A percentile compares a stretch with the other conserved stretches of the same genome.
Evolutionary conservation across 2,797 vertebrate species (phyloP).

Genomic region (Neopelma chrysocephalum): DNA sequence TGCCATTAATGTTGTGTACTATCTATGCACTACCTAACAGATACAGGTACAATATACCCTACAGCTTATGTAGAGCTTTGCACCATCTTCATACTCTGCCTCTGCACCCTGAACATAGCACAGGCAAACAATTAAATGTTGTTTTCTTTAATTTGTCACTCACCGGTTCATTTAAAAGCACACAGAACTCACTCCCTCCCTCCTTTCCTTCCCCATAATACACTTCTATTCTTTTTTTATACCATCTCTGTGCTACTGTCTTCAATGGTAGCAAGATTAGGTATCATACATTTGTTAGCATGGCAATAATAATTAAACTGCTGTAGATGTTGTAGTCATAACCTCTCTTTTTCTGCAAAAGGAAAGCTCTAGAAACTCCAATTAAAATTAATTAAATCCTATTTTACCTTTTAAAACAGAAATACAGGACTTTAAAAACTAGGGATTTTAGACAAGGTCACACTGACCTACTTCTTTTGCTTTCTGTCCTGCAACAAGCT

Average conservation of each 20-base stretch:
- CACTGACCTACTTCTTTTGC: not conserved
- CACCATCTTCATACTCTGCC: not conserved
- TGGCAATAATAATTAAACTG: not conserved
- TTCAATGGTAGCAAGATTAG: not conserved
- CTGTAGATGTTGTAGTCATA: not conserved
- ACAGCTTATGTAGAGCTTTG: not conserved
- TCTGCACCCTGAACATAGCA: not conserved
- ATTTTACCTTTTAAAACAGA: not conserved
- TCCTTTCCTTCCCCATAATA: not conserved
- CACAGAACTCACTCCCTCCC: not conserved
- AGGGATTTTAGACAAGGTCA: not conserved
- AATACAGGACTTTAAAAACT: not conserved
- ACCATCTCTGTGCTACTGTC: not conserved
- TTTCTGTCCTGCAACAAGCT: not conserved
- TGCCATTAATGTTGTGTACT: not conserved
- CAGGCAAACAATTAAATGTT: not conserved
- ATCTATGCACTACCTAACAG: not conserved
- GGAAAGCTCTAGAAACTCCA: not conserved
- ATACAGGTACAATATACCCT: not conserved
- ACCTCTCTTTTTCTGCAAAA: not conserved
- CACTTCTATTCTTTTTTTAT: not conserved
- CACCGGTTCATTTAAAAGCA: not conserved
- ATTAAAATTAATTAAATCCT: not conserved
- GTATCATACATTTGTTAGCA: not conserved
- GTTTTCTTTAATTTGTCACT: conserved; percentile 13